Base-by-base conservation (phyloP, 2,888 invertebrate genomes). In the Spisula subtruncata region DNA sequence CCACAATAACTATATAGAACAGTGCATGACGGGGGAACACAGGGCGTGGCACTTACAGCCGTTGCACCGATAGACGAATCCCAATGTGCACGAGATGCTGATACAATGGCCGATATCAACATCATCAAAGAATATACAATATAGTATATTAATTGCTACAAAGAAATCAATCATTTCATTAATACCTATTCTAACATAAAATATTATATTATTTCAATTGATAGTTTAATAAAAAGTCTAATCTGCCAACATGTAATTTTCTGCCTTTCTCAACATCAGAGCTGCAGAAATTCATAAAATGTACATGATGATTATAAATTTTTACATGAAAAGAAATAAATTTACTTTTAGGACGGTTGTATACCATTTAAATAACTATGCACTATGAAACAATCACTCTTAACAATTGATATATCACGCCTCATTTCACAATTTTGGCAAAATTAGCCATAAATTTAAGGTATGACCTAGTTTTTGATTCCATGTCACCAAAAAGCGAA, bases 121-220 rank as follows among this genome's bases (percentile, higher is more conserved):
- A 93, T 94, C 89, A 95, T 92, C 16, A 95, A 75, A 25, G 91
- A 91, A 87, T 93, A 95, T 41, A 95, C 89, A n/a, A 85, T 85
- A 86, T 94, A 94, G 93, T 94, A 94, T 41, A 95, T 92, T 91
- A 96, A 92, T 90, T 95, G 94, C 96, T 96, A 46, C 41, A 46
- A 66, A 66, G 25, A 66, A 66, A 66, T n/a, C 5, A n/a, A 66
- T 4, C 0, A 66, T 25, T 66, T 20, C 5, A 66, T 66, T 66
- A 25, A 66, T 6, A 25, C 4, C 60, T 25, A 25, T 66, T n/a
- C 25, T 25, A 66, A 25, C n/a, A 66, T 25, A n/a, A n/a, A n/a
- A n/a, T n/a, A n/a, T n/a, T n/a, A n/a, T n/a, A 25, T 25, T 0
- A 5, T 25, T n/a, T 66, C 25, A 66, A 10, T n/a, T 66, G 25